A percentile compares a stretch with the other conserved stretches of the same genome.
These are phyloP conservation scores for Sitta europaea DNA, from an alignment of 2,113 vertebrate genomes.

Conservation along the genomic window DNA sequence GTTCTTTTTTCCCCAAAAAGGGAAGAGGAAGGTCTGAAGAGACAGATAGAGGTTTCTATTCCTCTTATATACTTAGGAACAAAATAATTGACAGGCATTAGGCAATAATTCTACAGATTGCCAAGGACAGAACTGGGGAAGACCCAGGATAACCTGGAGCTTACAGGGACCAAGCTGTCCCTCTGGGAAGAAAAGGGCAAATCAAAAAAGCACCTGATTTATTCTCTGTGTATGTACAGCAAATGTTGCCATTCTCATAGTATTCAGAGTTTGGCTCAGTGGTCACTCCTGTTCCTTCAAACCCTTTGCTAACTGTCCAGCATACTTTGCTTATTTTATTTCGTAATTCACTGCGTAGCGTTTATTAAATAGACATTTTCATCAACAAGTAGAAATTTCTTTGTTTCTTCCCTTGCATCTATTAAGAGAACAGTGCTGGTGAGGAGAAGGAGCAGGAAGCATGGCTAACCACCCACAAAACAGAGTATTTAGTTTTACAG, in stretches of 20 bases:
- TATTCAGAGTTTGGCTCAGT: neutral
- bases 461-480: neutral
- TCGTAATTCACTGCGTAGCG: neutral
- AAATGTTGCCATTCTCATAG: neutral
- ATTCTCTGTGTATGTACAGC: neutral
- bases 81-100: neutral
- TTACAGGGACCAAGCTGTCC: neutral
- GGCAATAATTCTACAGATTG: neutral
- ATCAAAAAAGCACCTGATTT: neutral
- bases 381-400: neutral
- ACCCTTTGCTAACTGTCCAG: neutral
- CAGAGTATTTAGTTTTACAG: neutral
- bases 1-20: neutral
- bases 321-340: neutral
- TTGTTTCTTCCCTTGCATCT: neutral
- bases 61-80: fast-evolving
- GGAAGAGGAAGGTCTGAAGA: neutral
- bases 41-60: neutral
- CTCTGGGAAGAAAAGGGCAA: neutral
- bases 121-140: neutral
- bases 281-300: neutral
- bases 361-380: neutral
- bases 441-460: neutral
- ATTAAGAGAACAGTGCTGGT: neutral
- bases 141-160: neutral